Evolutionary conservation across 37 sponge, comb jelly and placozoan species (phyloP).

Genomic region (Bolinopsis microptera): DNA sequence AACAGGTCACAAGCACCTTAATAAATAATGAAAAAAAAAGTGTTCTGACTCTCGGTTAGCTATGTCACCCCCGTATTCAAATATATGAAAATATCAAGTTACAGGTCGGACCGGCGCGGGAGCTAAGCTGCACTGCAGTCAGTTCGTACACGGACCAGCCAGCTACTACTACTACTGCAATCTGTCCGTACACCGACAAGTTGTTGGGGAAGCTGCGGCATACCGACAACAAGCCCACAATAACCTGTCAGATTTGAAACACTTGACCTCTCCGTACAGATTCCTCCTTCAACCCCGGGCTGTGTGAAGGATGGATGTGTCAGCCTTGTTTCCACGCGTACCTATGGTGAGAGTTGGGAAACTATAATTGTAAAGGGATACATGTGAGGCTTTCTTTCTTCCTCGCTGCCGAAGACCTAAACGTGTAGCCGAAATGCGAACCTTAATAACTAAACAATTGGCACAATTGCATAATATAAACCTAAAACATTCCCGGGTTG

Average conservation of each 20-base stretch:
- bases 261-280: background rate
- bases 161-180: background rate
- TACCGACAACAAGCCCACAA: no score
- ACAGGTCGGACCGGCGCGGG: no score
- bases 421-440: background rate
- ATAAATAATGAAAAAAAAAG: background rate
- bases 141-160: no score
- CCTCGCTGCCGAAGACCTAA: background rate
- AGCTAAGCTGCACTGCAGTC: no score
- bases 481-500: background rate
- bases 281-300: background rate
- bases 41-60: background rate
- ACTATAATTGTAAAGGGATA: background rate
- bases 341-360: background rate
- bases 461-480: background rate
- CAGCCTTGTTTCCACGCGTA: no score
- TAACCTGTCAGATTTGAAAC: background rate
- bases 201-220: background rate
- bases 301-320: background rate
- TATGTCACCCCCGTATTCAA: background rate
- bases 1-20: background rate
- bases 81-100: background rate
- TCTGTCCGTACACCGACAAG: background rate
- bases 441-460: background rate
- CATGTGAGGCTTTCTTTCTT: no score